These are phyloP conservation scores for Drosophila imparisetae DNA, from an alignment of 2,888 invertebrate species.

Conservation along the genomic window DNA sequence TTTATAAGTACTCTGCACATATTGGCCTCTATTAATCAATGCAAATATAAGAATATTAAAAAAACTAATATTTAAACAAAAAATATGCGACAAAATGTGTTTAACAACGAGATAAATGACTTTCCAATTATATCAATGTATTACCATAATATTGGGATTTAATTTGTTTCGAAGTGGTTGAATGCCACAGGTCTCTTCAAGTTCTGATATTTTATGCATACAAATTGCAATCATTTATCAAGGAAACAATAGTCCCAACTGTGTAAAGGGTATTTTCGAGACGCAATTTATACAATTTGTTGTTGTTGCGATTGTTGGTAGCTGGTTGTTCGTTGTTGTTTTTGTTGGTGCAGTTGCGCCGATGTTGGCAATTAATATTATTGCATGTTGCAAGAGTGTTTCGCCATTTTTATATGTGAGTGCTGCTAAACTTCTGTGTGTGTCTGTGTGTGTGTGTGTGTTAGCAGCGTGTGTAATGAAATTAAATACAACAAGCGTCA, in stretches of 20 bases:
- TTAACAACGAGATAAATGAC: neutral
- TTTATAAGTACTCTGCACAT: neutral
- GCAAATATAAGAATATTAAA: neutral
- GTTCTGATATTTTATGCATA: neutral
- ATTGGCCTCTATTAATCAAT: neutral
- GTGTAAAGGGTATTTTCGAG: slow-evolving; percentile 25
- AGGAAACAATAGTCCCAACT: neutral
- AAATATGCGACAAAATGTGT: neutral
- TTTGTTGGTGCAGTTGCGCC: slow-evolving; percentile 62
- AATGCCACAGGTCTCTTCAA: neutral
- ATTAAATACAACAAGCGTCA: slow-evolving; percentile 76
- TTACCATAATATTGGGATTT: neutral
- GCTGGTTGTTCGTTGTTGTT: slow-evolving; percentile 37
- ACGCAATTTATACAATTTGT: neutral
- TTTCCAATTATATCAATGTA: neutral
- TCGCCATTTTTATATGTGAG: slow-evolving; percentile 14
- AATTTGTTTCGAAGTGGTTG: neutral
- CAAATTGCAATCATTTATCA: neutral
- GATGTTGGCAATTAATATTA: slow-evolving; percentile 79
- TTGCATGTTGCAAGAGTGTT: slow-evolving; percentile 67
- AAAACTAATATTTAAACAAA: neutral
- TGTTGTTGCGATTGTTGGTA: slow-evolving; percentile 30
- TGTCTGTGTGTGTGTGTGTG: slow-evolving; percentile 28
- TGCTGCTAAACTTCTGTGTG: neutral
- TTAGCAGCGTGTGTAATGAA: slow-evolving; percentile 57